Conservation (phyloP, 2,113 vertebrate genomes). For the Psilopsiagon aurifrons region DNA sequence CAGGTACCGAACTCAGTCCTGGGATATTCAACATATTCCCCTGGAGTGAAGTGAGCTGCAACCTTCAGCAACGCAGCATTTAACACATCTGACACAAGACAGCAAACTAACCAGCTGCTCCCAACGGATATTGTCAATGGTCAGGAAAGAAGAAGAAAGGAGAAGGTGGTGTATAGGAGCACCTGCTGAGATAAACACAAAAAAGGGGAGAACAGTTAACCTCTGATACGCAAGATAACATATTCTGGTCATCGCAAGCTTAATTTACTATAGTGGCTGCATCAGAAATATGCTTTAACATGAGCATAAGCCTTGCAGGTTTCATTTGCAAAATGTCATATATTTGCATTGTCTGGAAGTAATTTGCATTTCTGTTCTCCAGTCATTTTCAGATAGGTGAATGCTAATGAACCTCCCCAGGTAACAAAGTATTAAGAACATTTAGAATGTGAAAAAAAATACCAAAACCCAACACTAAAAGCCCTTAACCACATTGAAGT, state of each 20-base stretch:
- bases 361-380: conserved; percentile 13
- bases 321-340: not conserved
- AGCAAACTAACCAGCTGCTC: not conserved
- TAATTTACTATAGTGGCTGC: not conserved
- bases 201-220: not conserved
- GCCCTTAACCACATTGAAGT: not conserved
- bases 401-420: not conserved
- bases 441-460: not conserved
- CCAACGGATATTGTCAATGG: not conserved
- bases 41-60: not conserved
- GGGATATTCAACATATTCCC: not conserved
- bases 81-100: not conserved
- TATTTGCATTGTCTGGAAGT: not conserved
- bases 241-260: not conserved
- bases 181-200: not conserved
- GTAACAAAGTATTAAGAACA: not conserved
- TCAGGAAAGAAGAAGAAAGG: not conserved
- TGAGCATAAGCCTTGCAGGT: not conserved
- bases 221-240: not conserved
- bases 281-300: not conserved
- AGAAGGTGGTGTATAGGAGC: not conserved
- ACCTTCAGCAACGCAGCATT: not conserved
- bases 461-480: not conserved
- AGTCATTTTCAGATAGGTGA: not conserved
- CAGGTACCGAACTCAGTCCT: not conserved